phyloP scores from a whole-genome alignment of 2,113 vertebrate species.

The Ctenomys sociabilis region DNA sequence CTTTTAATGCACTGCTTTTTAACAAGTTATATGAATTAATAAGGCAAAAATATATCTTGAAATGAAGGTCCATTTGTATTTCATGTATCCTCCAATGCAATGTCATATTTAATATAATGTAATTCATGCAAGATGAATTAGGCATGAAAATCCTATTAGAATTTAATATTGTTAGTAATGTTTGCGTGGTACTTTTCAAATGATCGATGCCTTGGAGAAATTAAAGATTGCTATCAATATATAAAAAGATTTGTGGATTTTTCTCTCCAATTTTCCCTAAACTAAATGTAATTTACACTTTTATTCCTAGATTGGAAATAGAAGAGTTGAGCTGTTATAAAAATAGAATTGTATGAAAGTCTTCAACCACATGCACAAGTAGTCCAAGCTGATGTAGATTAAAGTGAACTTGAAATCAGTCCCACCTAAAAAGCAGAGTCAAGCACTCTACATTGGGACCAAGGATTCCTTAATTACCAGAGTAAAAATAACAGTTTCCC shows the following conservation, averaged over 20 bases:
- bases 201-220: slow-evolving; percentile 9
- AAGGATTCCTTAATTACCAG: background rate
- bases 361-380: background rate
- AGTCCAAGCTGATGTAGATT: background rate
- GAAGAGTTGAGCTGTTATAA: background rate
- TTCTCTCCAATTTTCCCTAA: background rate
- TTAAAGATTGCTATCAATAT: background rate
- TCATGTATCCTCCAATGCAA: background rate
- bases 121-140: background rate
- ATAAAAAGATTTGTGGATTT: background rate
- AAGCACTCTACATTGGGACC: background rate
- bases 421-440: background rate
- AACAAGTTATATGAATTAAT: slow-evolving; percentile 8
- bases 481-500: background rate
- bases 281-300: background rate
- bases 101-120: background rate
- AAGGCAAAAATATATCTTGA: background rate
- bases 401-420: background rate
- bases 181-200: background rate
- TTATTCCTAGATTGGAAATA: slow-evolving; percentile 9
- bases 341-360: background rate
- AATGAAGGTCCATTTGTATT: background rate
- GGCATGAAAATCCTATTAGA: slow-evolving; percentile 8
- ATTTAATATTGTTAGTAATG: slow-evolving; percentile 17
- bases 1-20: background rate